Evolutionary conservation across 2,797 vertebrate genomes (phyloP), one percentile per base, ranked within the genome.

Genomic region (Calcarius lapponicus): DNA sequence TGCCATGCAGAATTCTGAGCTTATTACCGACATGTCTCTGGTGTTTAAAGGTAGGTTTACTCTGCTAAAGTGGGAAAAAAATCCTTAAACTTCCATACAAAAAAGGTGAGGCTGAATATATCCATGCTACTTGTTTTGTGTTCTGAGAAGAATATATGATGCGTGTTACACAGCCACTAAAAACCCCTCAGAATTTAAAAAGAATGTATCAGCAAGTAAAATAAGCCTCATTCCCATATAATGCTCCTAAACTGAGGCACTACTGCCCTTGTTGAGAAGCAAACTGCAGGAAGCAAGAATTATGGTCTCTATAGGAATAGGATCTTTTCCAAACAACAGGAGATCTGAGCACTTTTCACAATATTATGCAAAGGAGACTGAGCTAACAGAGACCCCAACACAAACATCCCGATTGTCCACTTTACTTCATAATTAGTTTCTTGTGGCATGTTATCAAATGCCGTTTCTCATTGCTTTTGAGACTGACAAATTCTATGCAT

Each of bases 141-240:
- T 24, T 75, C 54, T 53, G 54, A 7, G 67, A 75, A 67, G 16
- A 38, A 24, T n/a, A 6, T 5, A 21, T 10, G 24, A 36, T 58
- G 7, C 0, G 0, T 43, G 18, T 38, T 26, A n/a, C 19, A 32
- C 4, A 34, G 18, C 34, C 11, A 38, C 38, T 32, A 28, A 60
- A 86, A 62, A 24, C 1, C 0, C 0, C 8, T 17, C n/a, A 17
- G 18, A 58, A 75, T 56, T 82, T 11, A 45, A 67, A 85, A 72
- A 53, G 1, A 61, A 24, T 43, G 3, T 42, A 25, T 67, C 74
- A 57, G 8, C 0, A 0, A 76, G 22, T 43, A 20, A 81, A 71
- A 57, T 65, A 79, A 81, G 19, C 7, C 71, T 64, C 16, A 10
- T 72, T 73, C 20, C 12, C 7, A 2, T 69, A 34, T 7, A 38